Evolutionary conservation across 2,888 invertebrate species (phyloP).

Genomic region (Parnassius orleans): DNA sequence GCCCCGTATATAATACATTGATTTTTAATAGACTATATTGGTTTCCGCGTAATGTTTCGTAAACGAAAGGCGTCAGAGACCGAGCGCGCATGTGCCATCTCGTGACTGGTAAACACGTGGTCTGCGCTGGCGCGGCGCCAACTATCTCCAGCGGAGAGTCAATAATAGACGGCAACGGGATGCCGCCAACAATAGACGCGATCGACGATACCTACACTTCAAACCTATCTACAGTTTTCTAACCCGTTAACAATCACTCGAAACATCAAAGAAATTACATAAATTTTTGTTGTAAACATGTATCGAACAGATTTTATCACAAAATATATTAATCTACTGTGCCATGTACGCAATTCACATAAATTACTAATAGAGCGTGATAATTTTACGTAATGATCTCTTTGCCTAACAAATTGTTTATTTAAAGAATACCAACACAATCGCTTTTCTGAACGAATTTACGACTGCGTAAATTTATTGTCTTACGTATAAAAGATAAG

Average conservation of each 20-base stretch:
- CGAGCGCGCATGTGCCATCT: constrained; percentile 59
- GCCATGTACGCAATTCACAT: too few species aligned
- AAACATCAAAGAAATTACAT: not conserved
- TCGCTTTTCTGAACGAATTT: constrained; percentile 16
- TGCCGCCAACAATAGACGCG: constrained; percentile 80
- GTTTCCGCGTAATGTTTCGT: constrained; percentile 35
- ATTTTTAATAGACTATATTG: constrained; percentile 1
- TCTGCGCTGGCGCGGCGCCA: constrained; percentile 72
- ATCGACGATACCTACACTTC: constrained; percentile 32
- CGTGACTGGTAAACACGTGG: constrained; percentile 77
- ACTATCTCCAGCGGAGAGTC: constrained; percentile 79
- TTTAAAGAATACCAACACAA: constrained; percentile 4
- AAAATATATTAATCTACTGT: not conserved
- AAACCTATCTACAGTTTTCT: constrained; percentile 5
- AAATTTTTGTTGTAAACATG: not conserved
- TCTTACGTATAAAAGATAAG: constrained; percentile 15
- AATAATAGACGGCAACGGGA: constrained; percentile 79
- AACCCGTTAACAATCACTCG: constrained; percentile 8
- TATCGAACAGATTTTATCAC: not conserved
- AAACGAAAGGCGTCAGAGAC: constrained; percentile 44
- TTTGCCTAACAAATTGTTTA: not conserved
- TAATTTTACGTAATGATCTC: not conserved
- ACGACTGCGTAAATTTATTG: constrained; percentile 10
- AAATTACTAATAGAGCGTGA: not conserved
- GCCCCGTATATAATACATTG: not conserved